phyloP scores from a whole-genome alignment of 1,140 invertebrate species.

The Idris sp. region DNA sequence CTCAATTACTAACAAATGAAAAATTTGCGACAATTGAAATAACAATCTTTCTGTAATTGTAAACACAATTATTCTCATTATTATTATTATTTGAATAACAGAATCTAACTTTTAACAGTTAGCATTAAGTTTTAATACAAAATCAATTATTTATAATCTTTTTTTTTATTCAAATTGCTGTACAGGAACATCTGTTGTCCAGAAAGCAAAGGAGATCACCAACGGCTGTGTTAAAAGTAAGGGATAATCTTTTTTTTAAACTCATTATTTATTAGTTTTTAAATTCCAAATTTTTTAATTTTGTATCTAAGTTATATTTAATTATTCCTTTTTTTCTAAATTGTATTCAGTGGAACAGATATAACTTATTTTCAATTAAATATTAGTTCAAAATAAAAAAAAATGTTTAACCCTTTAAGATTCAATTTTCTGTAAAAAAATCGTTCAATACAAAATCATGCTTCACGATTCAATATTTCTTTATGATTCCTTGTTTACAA shows the following conservation, averaged over 20 bases:
- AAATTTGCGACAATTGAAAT: constrained; percentile 3
- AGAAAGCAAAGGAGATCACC: constrained; percentile 51
- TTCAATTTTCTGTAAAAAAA: too few species aligned
- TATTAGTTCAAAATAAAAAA: too few species aligned
- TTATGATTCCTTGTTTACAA: too few species aligned
- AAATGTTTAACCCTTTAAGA: too few species aligned
- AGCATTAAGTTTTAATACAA: constrained; percentile 15
- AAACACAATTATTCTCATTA: neutral
- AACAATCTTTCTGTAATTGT: constrained; percentile 5
- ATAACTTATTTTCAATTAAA: too few species aligned
- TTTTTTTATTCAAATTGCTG: constrained; percentile 59
- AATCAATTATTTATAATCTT: constrained; percentile 40
- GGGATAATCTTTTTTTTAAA: constrained; percentile 35
- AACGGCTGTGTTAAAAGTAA: constrained; percentile 38
- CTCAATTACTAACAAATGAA: neutral
- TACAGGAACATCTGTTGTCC: constrained; percentile 48
- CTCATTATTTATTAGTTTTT: constrained; percentile 2
- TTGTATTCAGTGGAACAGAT: too few species aligned
- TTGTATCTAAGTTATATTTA: too few species aligned
- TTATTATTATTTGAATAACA: constrained; percentile 29
- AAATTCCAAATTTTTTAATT: too few species aligned
- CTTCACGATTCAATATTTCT: too few species aligned
- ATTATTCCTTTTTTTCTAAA: too few species aligned
- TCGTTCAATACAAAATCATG: too few species aligned
- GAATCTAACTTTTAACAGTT: constrained; percentile 33